Base-by-base conservation (phyloP, 2,888 invertebrate genomes). In the Omphaloscelis lunosa region DNA sequence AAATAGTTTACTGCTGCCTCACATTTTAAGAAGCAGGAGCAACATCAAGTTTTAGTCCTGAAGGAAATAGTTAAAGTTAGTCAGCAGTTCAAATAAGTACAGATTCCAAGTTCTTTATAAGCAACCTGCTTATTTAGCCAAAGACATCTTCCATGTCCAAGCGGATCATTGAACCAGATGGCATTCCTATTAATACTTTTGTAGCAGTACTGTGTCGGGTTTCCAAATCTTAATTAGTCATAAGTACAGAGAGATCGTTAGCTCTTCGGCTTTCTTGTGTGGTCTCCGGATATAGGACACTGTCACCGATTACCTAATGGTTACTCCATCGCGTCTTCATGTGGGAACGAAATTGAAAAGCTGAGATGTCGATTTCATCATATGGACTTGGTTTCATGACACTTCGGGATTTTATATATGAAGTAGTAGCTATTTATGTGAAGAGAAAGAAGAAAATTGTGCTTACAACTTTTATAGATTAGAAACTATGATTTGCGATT, bases 191-290 rank as follows among this genome's bases (percentile, higher is more conserved):
- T 73, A 72, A 80, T 80, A 73, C 73, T 72, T 77, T 53, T 72
- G 71, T 41, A 39, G 61, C 73, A 56, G 56, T 61, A 77, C 81
- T 78, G 74, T 81, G 80, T 81, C 34, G 58, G 62, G 66, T 84
- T 78, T 81, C 74, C 66, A 81, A 83, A 84, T 83, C 77, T 81
- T 72, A 84, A 84, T 84, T 84, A 78, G 78, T 84, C 81, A 67
- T 81, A 73, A 83, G 76, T 78, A 70, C 72, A 72, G 48, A 53
- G 59, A 51, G 58, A 78, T 72, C 66, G 62, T 75, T 70, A 75
- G 74, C 62, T 78, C 62, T 53, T 74, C 45, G 39, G 29, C 23
- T 20, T 53, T 67, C 84, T 72, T 84, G 84, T 84, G 83, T 84
- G 84, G 83, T 78, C 84, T 63, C n/a, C 65, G 34, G 69, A 75